A percentile compares a stretch with the other conserved stretches of the same genome.
phyloP scores from a whole-genome alignment of 2,797 vertebrate species.

The Characodon lateralis region DNA sequence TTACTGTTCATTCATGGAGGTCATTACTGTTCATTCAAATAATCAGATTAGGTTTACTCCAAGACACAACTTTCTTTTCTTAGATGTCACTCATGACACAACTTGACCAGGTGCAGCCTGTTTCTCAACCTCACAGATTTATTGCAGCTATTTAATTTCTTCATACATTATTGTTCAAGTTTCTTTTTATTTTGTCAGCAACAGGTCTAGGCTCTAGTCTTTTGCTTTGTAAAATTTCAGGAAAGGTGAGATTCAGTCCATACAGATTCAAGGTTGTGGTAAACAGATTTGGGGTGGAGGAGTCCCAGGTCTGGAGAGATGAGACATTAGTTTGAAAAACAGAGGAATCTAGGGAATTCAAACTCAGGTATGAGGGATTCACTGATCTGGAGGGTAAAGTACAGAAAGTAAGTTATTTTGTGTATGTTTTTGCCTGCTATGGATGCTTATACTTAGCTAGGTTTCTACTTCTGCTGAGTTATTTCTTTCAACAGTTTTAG shows the following conservation, averaged over 20 bases:
- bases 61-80: neutral
- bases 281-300: no score
- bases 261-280: neutral
- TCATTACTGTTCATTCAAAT: conserved; percentile 66
- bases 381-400: neutral
- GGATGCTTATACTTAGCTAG: neutral
- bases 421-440: neutral
- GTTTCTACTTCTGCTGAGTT: neutral
- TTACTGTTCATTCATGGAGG: conserved; percentile 70
- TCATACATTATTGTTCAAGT: conserved; percentile 44
- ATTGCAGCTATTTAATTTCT: neutral
- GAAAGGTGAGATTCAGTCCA: conserved; percentile 17
- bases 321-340: no score
- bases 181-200: conserved; percentile 4
- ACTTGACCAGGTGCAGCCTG: neutral
- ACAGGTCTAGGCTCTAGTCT: conserved; percentile 20
- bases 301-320: no score
- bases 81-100: neutral
- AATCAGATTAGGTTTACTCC: conserved; percentile 62
- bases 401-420: neutral
- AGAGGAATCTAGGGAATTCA: no score
- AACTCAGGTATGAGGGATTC: no score
- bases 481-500: neutral
- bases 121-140: neutral
- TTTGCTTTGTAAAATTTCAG: conserved; percentile 36